Conservation (phyloP, 2,888 invertebrate species). For the Pristionchus maxplancki region DNA sequence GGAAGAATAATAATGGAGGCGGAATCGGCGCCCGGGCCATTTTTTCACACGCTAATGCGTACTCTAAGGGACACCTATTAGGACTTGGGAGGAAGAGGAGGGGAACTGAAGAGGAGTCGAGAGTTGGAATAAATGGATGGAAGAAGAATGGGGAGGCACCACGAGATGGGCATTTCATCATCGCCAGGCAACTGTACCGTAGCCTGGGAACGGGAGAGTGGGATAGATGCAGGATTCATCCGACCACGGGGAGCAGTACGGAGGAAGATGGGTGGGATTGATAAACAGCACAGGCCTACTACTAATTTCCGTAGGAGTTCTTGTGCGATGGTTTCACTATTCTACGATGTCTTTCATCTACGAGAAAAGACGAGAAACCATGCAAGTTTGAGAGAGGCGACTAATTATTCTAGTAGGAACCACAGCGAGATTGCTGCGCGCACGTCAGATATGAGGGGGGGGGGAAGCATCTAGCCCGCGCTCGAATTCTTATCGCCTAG, state of each 20-base stretch:
- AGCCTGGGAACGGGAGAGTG: not conserved
- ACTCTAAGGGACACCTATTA: not conserved
- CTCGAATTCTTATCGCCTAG: conserved; percentile 1
- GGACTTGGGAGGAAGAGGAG: not conserved
- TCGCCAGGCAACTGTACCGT: not conserved
- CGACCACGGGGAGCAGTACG: not conserved
- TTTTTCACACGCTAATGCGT: not conserved
- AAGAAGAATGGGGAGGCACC: not conserved
- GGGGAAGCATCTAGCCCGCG: not conserved
- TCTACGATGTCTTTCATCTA: too few species aligned
- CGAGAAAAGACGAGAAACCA: not conserved
- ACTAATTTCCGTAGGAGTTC: conserved; percentile 1
- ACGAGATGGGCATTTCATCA: not conserved
- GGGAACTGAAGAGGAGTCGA: not conserved
- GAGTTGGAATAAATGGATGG: not conserved
- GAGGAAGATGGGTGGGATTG: not conserved
- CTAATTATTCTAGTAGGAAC: not conserved
- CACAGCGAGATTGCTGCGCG: too few species aligned
- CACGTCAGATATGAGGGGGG: not conserved
- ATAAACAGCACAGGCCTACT: not conserved
- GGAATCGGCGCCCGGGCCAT: not conserved
- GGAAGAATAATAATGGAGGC: not conserved
- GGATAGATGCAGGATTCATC: not conserved
- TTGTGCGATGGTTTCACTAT: too few species aligned
- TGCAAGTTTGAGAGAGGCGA: not conserved